Conservation (phyloP, 2,888 invertebrate species). For the Cerastoderma edule region DNA sequence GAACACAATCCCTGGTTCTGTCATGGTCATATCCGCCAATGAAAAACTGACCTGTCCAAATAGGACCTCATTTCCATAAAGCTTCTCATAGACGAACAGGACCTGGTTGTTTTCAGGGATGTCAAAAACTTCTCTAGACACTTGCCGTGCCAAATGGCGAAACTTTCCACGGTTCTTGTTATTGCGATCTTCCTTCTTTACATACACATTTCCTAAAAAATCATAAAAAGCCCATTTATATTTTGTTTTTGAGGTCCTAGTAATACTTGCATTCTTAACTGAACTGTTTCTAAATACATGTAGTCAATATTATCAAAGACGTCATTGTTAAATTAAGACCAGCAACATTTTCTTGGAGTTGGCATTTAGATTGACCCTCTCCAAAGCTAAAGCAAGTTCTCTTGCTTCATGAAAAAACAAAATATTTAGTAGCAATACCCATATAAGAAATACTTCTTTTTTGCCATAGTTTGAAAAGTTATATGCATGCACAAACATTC, state of each 20-base stretch:
- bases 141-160: constrained; percentile 68
- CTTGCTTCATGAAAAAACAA: too few relatives aligned
- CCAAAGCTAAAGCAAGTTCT: too few relatives aligned
- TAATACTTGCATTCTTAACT: too few relatives aligned
- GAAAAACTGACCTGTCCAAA: constrained; percentile 64
- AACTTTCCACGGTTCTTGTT: constrained; percentile 59
- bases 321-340: too few relatives aligned
- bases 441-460: too few relatives aligned
- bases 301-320: too few relatives aligned
- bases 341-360: too few relatives aligned
- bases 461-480: too few relatives aligned
- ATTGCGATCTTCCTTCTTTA: constrained; percentile 34
- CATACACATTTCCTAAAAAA: constrained; percentile 42
- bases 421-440: too few relatives aligned
- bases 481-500: too few relatives aligned
- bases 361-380: too few relatives aligned
- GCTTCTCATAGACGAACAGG: constrained; percentile 61
- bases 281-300: too few relatives aligned
- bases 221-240: constrained; percentile 19
- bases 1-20: constrained; percentile 52
- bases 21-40: constrained; percentile 37
- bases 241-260: neutral
- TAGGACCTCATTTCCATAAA: constrained; percentile 30
- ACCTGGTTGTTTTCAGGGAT: constrained; percentile 67
- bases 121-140: constrained; percentile 67